phyloP scores from a whole-genome alignment of 2,797 vertebrate species.

The Enteromius thamalakanensis region DNA sequence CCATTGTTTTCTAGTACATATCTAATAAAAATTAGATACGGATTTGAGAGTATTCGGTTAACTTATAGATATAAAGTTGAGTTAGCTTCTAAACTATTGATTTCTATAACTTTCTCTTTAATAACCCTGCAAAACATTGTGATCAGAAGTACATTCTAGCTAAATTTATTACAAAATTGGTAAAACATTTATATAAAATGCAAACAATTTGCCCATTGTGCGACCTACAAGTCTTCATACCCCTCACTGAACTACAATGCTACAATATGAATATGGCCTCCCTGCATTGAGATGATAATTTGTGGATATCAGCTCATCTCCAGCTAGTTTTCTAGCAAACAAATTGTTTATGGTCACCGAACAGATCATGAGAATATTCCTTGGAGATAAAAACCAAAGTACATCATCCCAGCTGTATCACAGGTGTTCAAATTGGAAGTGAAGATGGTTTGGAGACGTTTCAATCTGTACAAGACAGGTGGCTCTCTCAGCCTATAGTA shows the following conservation, averaged over 20 bases:
- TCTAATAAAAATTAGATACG: neutral
- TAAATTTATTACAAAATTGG: no score
- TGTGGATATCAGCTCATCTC: neutral
- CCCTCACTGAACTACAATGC: neutral
- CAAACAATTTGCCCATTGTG: neutral
- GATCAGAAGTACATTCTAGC: neutral
- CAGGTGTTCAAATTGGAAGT: conserved; percentile 47
- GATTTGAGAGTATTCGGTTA: neutral
- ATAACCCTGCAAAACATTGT: neutral
- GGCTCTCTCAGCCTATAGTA: conserved; percentile 20
- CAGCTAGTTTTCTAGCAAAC: neutral
- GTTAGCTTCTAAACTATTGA: neutral
- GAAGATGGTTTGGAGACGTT: conserved; percentile 44
- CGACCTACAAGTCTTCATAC: neutral
- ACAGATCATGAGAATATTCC: conserved; percentile 6
- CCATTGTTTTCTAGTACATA: neutral
- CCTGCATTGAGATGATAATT: neutral
- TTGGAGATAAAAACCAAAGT: conserved; percentile 35
- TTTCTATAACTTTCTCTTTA: neutral
- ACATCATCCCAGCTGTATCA: conserved; percentile 35
- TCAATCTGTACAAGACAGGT: conserved; percentile 31
- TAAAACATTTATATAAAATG: no score
- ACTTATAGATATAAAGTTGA: neutral
- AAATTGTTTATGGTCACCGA: neutral
- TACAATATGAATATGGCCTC: no score